These are phyloP conservation scores for Anhinga rufa DNA, from an alignment of 2,113 vertebrate species.

Conservation along the genomic window DNA sequence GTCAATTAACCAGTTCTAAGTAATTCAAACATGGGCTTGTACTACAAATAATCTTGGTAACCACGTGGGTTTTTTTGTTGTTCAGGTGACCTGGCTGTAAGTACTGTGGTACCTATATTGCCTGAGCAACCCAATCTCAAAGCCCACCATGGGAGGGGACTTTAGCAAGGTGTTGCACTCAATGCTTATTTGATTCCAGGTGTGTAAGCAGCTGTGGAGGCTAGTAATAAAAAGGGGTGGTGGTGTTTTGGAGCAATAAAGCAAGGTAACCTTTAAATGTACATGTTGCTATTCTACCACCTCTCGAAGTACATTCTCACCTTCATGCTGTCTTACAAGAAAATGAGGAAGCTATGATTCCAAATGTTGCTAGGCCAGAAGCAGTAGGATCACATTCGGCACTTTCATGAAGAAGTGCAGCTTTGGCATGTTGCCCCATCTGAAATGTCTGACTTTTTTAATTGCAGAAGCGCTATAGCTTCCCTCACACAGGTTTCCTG, in stretches of 20 bases:
- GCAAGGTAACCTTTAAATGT: not conserved
- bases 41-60: not conserved
- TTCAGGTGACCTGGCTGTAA: not conserved
- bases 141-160: not conserved
- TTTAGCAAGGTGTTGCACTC: not conserved
- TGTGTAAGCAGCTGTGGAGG: not conserved
- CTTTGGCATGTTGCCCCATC: not conserved
- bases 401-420: not conserved
- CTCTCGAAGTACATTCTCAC: not conserved
- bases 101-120: not conserved
- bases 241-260: not conserved
- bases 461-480: not conserved
- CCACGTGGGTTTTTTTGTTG: not conserved
- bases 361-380: not conserved
- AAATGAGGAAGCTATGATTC: not conserved
- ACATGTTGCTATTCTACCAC: not conserved
- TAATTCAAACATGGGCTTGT: not conserved
- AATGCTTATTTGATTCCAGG: not conserved
- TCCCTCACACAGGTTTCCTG: not conserved
- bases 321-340: not conserved
- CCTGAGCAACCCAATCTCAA: not conserved
- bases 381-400: not conserved
- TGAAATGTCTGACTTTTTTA: not conserved
- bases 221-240: not conserved
- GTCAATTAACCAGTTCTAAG: not conserved